Base-by-base conservation (phyloP, 2,888 invertebrate genomes). In the Agrotis clavis region DNA sequence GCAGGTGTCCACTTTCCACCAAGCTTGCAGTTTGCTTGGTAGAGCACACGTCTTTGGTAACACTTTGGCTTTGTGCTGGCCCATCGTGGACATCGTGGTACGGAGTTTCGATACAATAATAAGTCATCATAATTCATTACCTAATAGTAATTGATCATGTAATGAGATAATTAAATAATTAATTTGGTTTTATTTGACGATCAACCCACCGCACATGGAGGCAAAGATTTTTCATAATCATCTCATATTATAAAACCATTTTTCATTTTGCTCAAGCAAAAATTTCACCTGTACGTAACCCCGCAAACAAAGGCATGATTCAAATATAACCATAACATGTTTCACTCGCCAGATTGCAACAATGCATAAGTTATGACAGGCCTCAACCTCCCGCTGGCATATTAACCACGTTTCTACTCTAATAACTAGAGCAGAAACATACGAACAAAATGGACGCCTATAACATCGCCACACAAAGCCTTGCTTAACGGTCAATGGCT, bases 351-450 rank as follows among this genome's bases (percentile, higher is more conserved):
- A 80, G 74, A 82, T 82, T 80, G 74, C 82, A 82, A 82, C 71
- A 81, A 79, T 79, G 60, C 69, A 72, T 67, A 80, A 78, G 60
- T 78, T 82, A 80, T 82, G 79, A 82, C 79, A 74, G 59, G 73
- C 47, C 50, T 62, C 64, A 56, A 73, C 78, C 65, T 48, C 78
- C 65, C 67, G 72, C 78, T 47, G 78, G 63, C 54, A 77, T 41
- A 77, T 56, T 77, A 77, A 61, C 77, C 66, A 79, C 64, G 72
- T 72, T 77, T 81, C 75, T 63, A 57, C 54, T 61, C 19, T 41
- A 77, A 71, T 59, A 74, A 80, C 56, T 80, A 82, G 82, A 80
- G 82, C 80, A 78, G 59, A 82, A 82, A 82, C 64, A 63, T 71
- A 81, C 65, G 56, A 59, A 78, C 79, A 67, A 78, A 78, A 68